A percentile compares a stretch with the other conserved stretches of the same genome.
These are phyloP conservation scores for Biston stratarius DNA, from an alignment of 2,888 invertebrate species.

Conservation along the genomic window DNA sequence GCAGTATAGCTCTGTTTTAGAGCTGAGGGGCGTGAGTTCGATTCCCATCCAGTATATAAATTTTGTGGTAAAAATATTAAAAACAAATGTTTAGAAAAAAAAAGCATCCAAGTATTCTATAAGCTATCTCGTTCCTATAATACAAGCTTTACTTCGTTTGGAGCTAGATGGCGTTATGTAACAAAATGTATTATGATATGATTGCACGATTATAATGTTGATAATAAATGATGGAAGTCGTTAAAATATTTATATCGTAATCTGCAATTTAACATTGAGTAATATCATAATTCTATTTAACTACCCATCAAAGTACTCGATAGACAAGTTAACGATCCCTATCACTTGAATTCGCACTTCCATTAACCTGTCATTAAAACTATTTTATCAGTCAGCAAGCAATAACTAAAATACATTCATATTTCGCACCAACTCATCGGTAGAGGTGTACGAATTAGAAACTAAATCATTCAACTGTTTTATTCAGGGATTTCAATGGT, in stretches of 20 bases:
- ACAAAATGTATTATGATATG: too few species aligned
- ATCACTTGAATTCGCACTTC: slow-evolving; percentile 18
- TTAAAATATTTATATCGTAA: not conserved
- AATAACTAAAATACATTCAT: not conserved
- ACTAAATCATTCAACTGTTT: not conserved
- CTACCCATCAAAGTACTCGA: not conserved
- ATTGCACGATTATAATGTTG: too few species aligned
- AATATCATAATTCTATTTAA: slow-evolving; percentile 4
- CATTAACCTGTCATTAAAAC: slow-evolving; percentile 7
- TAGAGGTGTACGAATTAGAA: not conserved
- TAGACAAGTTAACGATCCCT: slow-evolving; percentile 8
- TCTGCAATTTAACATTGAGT: not conserved
- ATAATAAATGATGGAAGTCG: too few species aligned
- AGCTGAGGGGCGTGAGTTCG: too few species aligned
- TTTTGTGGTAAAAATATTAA: too few species aligned
- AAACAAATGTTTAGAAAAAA: too few species aligned
- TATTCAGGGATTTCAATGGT: not conserved
- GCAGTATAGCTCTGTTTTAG: too few species aligned
- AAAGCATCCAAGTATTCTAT: too few species aligned
- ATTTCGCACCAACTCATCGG: not conserved
- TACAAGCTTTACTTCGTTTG: too few species aligned
- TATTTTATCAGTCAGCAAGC: slow-evolving; percentile 11
- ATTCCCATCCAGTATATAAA: too few species aligned
- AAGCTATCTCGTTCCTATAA: too few species aligned
- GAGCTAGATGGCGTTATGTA: too few species aligned